phyloP scores from a whole-genome alignment of 2,888 invertebrate genomes.

The Xanthia togata region DNA sequence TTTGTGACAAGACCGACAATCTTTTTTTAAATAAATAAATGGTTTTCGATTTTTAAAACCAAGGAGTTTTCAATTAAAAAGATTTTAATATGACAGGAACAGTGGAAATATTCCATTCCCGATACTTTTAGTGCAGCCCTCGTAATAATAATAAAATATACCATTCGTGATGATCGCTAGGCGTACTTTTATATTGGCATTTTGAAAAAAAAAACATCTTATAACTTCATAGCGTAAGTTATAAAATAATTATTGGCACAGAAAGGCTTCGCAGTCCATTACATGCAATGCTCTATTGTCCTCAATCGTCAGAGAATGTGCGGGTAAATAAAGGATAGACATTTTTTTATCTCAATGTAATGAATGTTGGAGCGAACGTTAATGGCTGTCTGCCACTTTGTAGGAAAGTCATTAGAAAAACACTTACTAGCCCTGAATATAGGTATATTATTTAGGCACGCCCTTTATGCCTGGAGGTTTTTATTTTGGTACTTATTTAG shows the following conservation, averaged over 20 bases:
- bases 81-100: no score
- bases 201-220: neutral
- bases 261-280: constrained; percentile 33
- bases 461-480: no score
- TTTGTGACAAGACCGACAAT: no score
- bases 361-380: constrained; percentile 1
- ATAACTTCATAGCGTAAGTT: neutral
- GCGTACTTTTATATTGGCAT: neutral
- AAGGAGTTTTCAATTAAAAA: no score
- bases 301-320: constrained; percentile 44
- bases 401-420: constrained; percentile 9
- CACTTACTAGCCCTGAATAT: neutral
- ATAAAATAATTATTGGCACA: constrained; percentile 41
- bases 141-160: neutral
- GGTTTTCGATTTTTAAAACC: no score
- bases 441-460: no score
- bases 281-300: constrained; percentile 35
- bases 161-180: neutral
- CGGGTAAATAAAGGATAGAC: constrained; percentile 25
- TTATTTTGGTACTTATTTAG: no score
- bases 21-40: no score
- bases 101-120: no score
- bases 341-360: constrained; percentile 34
- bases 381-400: constrained; percentile 5
- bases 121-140: no score